Percentiles rank a stretch among this genome's conserved stretches.
Evolutionary conservation across 2,888 invertebrate species (phyloP).

Genomic region (Pharmacophagus antenor): DNA sequence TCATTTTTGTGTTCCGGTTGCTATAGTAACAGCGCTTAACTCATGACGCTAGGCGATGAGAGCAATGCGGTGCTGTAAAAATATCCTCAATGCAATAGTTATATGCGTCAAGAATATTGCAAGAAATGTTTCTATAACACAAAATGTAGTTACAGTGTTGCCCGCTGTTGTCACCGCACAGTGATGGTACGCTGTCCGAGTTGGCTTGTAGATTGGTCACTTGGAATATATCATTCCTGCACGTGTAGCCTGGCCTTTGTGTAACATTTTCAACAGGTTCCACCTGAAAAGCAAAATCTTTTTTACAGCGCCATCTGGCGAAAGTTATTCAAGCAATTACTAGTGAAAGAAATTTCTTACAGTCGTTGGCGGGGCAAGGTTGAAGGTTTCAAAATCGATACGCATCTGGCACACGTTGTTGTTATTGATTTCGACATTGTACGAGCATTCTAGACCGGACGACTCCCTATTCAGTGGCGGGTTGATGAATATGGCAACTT

Average conservation of each 20-base stretch:
- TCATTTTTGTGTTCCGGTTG: no score
- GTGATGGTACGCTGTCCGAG: slow-evolving; percentile 69
- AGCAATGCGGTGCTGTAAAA: no score
- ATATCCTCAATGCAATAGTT: no score
- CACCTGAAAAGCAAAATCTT: slow-evolving; percentile 55
- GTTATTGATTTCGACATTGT: slow-evolving; percentile 80
- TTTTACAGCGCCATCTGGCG: slow-evolving; percentile 31
- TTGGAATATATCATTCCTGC: slow-evolving; percentile 77
- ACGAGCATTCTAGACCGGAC: slow-evolving; percentile 74
- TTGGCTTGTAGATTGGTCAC: slow-evolving; percentile 74
- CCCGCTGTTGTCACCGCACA: slow-evolving; percentile 83
- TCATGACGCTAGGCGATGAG: no score
- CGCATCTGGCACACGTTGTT: slow-evolving; percentile 82
- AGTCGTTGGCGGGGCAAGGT: slow-evolving; percentile 71
- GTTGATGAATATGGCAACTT: slow-evolving; percentile 73
- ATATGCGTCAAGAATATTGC: no score
- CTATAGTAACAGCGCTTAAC: no score
- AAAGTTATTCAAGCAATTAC: background rate
- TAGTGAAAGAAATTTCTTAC: slow-evolving; percentile 45
- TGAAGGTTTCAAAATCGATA: slow-evolving; percentile 81
- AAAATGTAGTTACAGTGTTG: slow-evolving; percentile 78
- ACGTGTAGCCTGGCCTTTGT: slow-evolving; percentile 68
- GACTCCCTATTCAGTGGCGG: slow-evolving; percentile 66
- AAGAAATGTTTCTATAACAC: no score
- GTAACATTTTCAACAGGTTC: slow-evolving; percentile 70